These are phyloP conservation scores for Argyrosomus japonicus DNA, from an alignment of 2,113 vertebrate species.

Conservation along the genomic window DNA sequence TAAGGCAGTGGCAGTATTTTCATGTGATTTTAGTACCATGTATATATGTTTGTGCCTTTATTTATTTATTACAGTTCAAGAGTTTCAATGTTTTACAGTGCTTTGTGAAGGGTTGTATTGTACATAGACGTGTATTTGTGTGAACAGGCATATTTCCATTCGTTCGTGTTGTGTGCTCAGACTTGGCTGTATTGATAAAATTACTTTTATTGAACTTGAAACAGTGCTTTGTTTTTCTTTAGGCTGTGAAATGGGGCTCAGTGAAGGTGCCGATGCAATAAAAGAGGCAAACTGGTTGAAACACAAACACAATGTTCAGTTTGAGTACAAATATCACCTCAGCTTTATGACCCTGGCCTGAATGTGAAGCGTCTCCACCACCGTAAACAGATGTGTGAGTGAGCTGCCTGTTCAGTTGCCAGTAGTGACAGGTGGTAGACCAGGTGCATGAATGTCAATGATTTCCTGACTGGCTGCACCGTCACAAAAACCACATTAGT, in stretches of 20 bases:
- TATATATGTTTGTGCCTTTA: conserved; percentile 58
- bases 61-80: conserved; percentile 69
- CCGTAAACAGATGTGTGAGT: conserved; percentile 42
- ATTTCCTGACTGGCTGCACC: conserved; percentile 38
- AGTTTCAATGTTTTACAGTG: conserved; percentile 26
- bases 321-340: conserved; percentile 2
- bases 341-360: conserved; percentile 17
- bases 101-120: conserved; percentile 50
- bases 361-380: conserved; percentile 4
- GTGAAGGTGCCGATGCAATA: background rate
- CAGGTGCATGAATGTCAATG: conserved; percentile 62
- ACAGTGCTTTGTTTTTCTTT: conserved; percentile 7
- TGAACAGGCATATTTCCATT: conserved; percentile 23
- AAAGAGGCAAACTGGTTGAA: background rate
- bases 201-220: conserved; percentile 24
- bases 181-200: conserved; percentile 45
- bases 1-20: conserved; percentile 52
- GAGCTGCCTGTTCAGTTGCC: conserved; percentile 30
- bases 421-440: conserved; percentile 60
- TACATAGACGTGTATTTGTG: conserved; percentile 40
- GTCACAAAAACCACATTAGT: background rate
- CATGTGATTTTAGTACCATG: conserved; percentile 40
- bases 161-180: conserved; percentile 13
- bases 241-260: background rate
- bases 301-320: conserved; percentile 19